Percentiles rank a stretch among this genome's conserved stretches.
These are phyloP conservation scores for Abscondita cerata DNA, from an alignment of 2,888 invertebrate species.

Conservation along the genomic window DNA sequence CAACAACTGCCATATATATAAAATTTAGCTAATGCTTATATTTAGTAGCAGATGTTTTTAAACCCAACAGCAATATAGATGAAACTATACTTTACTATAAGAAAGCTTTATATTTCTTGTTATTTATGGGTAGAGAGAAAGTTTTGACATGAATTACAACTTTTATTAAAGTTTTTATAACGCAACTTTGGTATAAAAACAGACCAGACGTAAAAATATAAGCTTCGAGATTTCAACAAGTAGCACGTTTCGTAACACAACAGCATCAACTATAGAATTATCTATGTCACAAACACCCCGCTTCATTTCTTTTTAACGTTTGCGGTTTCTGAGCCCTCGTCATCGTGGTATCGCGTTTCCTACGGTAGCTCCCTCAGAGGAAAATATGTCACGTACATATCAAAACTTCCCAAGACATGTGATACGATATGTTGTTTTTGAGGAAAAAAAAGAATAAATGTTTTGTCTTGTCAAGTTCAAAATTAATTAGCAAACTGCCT, in stretches of 20 bases:
- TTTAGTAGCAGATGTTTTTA: constrained; percentile 12
- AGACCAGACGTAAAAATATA: constrained; percentile 27
- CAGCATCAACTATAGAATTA: constrained; percentile 34
- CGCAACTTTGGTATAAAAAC: constrained; percentile 24
- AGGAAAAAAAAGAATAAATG: constrained; percentile 15
- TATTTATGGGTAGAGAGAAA: constrained; percentile 31
- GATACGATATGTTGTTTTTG: constrained; percentile 33
- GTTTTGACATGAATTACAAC: constrained; percentile 34
- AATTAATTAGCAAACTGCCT: constrained; percentile 30
- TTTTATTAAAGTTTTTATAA: constrained; percentile 32
- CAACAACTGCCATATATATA: not conserved
- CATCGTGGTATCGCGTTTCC: constrained; percentile 35
- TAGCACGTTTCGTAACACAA: constrained; percentile 30
- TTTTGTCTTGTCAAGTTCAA: constrained; percentile 23
- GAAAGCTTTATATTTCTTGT: constrained; percentile 28
- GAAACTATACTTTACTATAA: constrained; percentile 22
- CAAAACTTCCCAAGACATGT: constrained; percentile 42
- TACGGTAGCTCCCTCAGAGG: constrained; percentile 36
- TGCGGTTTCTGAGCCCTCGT: constrained; percentile 33
- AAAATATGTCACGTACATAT: constrained; percentile 45
- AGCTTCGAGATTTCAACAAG: constrained; percentile 28
- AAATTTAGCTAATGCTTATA: constrained; percentile 4
- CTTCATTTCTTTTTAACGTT: constrained; percentile 36
- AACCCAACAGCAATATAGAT: constrained; percentile 25
- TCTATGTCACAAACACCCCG: constrained; percentile 39